Evolutionary conservation across 2,113 vertebrate genomes (phyloP).

Genomic region (Promerops cafer): DNA sequence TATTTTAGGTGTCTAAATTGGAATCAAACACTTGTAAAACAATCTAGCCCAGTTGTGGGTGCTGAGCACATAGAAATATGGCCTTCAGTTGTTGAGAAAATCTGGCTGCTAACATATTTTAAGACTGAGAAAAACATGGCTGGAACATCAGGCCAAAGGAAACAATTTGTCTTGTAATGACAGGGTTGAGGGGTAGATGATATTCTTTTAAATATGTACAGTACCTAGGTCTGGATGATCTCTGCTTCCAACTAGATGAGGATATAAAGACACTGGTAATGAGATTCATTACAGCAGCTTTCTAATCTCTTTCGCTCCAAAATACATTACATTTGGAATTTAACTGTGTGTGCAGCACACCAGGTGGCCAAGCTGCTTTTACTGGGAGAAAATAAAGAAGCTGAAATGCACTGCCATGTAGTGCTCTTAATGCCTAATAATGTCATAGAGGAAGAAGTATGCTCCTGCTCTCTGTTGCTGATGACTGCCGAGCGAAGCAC

Average conservation of each 20-base stretch:
- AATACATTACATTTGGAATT: conserved; percentile 67
- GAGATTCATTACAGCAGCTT: conserved; percentile 67
- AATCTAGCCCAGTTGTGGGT: conserved; percentile 30
- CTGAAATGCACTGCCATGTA: conserved; percentile 60
- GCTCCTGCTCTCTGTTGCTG: conserved; percentile 57
- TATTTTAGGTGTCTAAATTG: conserved; percentile 14
- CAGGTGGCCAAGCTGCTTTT: conserved; percentile 68
- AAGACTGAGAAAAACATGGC: background rate
- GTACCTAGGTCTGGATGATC: conserved; percentile 52
- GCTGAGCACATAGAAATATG: conserved; percentile 25
- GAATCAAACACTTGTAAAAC: conserved; percentile 22
- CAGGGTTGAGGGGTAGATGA: conserved; percentile 27
- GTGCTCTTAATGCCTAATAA: conserved; percentile 65
- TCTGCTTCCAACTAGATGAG: conserved; percentile 59
- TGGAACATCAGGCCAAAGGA: conserved; percentile 37
- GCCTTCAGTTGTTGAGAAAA: background rate
- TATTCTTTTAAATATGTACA: conserved; percentile 23
- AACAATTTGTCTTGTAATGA: conserved; percentile 39
- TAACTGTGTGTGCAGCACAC: conserved; percentile 64
- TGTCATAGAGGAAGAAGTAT: conserved; percentile 64
- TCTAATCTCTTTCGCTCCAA: conserved; percentile 65
- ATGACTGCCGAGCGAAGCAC: conserved; percentile 52
- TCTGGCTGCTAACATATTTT: conserved; percentile 4
- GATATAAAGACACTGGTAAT: conserved; percentile 63
- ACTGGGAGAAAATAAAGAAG: conserved; percentile 63